Evolutionary conservation across 2,888 invertebrate species (phyloP), one percentile per base, ranked within the genome.

Genomic region (Griposia aprilina): DNA sequence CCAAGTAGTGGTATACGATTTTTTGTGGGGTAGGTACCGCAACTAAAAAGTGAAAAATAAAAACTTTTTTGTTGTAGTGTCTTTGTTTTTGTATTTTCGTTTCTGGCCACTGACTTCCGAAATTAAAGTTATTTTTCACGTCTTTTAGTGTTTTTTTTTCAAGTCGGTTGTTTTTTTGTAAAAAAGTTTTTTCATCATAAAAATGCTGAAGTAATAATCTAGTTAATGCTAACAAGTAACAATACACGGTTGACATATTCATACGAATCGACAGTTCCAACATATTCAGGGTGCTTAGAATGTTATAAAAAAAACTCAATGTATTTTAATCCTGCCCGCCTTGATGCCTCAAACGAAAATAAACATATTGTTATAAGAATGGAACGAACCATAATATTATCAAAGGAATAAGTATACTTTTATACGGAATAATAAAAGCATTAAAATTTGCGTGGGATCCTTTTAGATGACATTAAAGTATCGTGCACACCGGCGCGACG

Each of bases 391-490:
- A 30, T 17, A 65, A 59, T 36, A n/a, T 57, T n/a, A 10, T 23
- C 11, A 15, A 63, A 26, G 7, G 6, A 55, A 69, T 30, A 36
- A 2, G 1, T 5, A 57, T 52, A 66, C 10, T 52, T 23, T 45
- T 26, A 15, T 17, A 48, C 7, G 50, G 13, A 81, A 65, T 59
- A 68, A 68, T 41, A 72, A 73, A 50, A 60, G 41, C 48, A 50
- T 55, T 23, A 76, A 20, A 71, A 72, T 69, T 66, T 62, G 23
- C 50, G 69, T 73, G 48, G 52, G 30, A 68, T 55, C 15, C 50
- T 62, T 62, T 70, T 36, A n/a, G 2, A 50, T 50, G 45, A 45
- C 45, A 73, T 67, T 52, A 63, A n/a, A n/a, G n/a, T n/a, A n/a
- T n/a, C n/a, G n/a, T n/a, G n/a, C n/a, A n/a, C n/a, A n/a, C n/a